Conservation (phyloP, 2,113 vertebrate genomes). For the Dasyprocta punctata region DNA sequence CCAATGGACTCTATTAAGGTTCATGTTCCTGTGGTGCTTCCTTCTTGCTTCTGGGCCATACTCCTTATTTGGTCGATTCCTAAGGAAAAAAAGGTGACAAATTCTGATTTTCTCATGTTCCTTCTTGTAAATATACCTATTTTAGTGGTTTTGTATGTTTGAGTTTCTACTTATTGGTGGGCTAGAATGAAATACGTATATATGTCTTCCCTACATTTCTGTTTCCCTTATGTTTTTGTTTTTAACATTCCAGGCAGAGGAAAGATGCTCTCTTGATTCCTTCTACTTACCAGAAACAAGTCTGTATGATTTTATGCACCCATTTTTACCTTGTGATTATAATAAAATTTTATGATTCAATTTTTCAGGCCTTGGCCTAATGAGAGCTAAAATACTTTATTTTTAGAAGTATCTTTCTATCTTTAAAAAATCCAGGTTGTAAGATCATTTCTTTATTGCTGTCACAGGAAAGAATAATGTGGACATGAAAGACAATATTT, state of each 20-base stretch:
- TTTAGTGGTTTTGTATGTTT: background rate
- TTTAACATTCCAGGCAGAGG: background rate
- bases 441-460: background rate
- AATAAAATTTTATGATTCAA: constrained; percentile 3
- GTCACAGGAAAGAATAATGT: background rate
- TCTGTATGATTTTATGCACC: background rate
- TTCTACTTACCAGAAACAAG: background rate
- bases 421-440: background rate
- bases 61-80: background rate
- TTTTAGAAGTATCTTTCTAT: background rate
- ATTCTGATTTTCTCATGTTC: background rate
- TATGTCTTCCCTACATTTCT: background rate
- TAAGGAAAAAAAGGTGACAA: background rate
- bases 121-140: background rate
- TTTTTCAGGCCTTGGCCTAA: background rate
- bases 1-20: background rate
- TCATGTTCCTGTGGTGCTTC: background rate
- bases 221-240: background rate
- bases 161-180: background rate
- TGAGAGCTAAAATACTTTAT: background rate
- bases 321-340: background rate
- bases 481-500: background rate
- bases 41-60: background rate
- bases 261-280: background rate
- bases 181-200: background rate